phyloP scores from a whole-genome alignment of 2,888 invertebrate species.

The Euplagia quadripunctaria region DNA sequence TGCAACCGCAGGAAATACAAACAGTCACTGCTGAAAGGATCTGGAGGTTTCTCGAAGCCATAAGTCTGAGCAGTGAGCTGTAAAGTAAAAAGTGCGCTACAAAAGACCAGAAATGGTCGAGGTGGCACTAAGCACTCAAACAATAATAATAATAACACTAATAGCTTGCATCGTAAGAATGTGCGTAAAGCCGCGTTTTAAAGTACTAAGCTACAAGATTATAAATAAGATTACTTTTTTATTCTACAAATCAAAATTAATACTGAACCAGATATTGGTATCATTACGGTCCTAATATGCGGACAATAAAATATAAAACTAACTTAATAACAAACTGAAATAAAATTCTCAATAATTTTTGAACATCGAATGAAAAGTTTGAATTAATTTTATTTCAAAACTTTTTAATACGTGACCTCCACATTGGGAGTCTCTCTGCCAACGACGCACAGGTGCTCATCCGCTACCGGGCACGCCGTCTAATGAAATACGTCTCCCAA shows the following conservation, averaged over 20 bases:
- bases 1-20: too few relatives aligned
- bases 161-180: background rate
- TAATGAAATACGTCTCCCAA: slow-evolving; percentile 82
- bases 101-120: too few relatives aligned
- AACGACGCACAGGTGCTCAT: slow-evolving; percentile 65
- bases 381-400: slow-evolving; percentile 46
- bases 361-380: slow-evolving; percentile 43
- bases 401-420: slow-evolving; percentile 40
- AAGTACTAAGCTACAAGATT: background rate
- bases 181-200: background rate
- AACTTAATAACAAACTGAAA: slow-evolving; percentile 3
- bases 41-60: too few relatives aligned
- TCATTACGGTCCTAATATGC: background rate
- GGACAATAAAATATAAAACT: background rate
- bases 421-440: slow-evolving; percentile 26
- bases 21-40: too few relatives aligned
- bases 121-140: too few relatives aligned
- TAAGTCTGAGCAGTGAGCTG: too few relatives aligned
- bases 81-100: too few relatives aligned
- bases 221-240: background rate
- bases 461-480: slow-evolving; percentile 51
- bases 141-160: too few relatives aligned
- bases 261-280: background rate
- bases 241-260: background rate
- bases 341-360: slow-evolving; percentile 20